Conservation (phyloP, 1,140 invertebrate species). For the Latrodectus geometricus region DNA sequence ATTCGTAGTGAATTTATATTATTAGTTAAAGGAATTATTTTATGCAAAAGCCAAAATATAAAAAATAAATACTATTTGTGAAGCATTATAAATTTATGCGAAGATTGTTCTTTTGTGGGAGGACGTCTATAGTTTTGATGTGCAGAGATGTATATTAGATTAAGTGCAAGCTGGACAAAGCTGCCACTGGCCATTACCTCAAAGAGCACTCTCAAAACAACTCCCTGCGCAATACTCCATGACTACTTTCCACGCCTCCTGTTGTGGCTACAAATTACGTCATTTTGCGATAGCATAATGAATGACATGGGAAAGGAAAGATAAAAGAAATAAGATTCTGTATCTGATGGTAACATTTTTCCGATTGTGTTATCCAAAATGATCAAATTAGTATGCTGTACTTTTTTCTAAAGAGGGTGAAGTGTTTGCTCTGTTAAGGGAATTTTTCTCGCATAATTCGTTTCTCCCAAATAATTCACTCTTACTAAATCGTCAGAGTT, state of each 20-base stretch:
- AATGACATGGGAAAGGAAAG: constrained; percentile 10
- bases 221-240: constrained; percentile 2
- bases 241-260: neutral
- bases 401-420: neutral
- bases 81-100: constrained; percentile 22
- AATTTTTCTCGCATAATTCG: neutral
- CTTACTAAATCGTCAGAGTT: neutral
- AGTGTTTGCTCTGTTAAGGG: neutral
- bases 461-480: neutral
- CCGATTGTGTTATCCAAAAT: neutral
- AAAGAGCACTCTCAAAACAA: constrained; percentile 4
- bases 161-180: constrained; percentile 33
- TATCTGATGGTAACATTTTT: neutral
- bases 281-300: neutral
- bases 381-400: neutral
- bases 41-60: too few species aligned
- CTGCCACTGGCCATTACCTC: constrained; percentile 25
- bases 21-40: too few species aligned
- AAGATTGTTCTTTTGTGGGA: constrained; percentile 32
- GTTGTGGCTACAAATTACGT: constrained; percentile 13
- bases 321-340: neutral
- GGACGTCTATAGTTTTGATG: neutral
- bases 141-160: constrained; percentile 35
- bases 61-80: too few species aligned
- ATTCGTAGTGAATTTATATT: too few species aligned